phyloP scores from a whole-genome alignment of 2,797 vertebrate species.

The Mormyrops boulengeri region DNA sequence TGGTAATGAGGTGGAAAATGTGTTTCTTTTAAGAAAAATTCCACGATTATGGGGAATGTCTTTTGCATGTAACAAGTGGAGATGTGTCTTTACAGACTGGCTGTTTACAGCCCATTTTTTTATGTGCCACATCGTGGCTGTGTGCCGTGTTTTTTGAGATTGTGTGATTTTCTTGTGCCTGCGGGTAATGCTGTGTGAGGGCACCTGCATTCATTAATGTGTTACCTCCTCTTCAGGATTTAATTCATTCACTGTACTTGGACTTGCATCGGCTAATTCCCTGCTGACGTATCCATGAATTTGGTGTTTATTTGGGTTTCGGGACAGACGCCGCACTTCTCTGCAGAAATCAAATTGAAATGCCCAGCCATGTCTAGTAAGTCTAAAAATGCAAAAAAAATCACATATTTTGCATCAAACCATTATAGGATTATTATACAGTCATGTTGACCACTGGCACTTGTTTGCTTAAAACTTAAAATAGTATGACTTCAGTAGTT shows the following conservation, averaged over 20 bases:
- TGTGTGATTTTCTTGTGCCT: neutral
- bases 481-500: neutral
- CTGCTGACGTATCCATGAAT: neutral
- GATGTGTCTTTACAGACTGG: neutral
- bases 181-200: neutral
- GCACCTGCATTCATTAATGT: neutral
- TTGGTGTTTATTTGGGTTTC: neutral
- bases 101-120: neutral
- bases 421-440: neutral
- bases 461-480: neutral
- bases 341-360: neutral
- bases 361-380: neutral
- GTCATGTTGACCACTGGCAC: neutral
- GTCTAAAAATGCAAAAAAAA: neutral
- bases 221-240: neutral
- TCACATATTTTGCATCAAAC: neutral
- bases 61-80: neutral
- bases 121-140: neutral
- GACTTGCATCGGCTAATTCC: neutral
- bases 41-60: neutral
- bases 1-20: constrained; percentile 22
- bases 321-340: neutral
- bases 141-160: neutral
- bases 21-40: constrained; percentile 5
- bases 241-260: neutral